A percentile compares a stretch with the other conserved stretches of the same genome.
Conservation (phyloP, 2,888 invertebrate species). For the Tenthredo notha region DNA sequence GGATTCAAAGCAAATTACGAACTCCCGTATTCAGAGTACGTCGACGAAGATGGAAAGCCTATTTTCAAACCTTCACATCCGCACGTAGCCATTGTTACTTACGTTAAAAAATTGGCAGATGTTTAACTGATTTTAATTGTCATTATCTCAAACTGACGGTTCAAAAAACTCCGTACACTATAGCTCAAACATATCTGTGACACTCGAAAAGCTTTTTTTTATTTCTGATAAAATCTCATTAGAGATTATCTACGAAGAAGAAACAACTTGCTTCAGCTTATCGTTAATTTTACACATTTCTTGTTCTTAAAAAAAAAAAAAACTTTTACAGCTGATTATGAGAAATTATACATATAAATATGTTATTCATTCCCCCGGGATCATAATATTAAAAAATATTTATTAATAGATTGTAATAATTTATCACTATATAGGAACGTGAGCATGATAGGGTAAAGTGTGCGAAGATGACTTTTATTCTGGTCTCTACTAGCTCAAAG, state of each 20-base stretch:
- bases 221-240: not conserved
- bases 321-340: not conserved
- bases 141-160: not conserved
- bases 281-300: not conserved
- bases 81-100: constrained; percentile 82
- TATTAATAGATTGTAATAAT: constrained; percentile 27
- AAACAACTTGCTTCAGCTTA: not conserved
- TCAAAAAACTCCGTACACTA: not conserved
- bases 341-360: not conserved
- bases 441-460: not conserved
- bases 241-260: not conserved
- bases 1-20: constrained; percentile 86
- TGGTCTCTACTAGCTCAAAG: not conserved
- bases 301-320: not conserved
- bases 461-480: not conserved
- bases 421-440: not conserved
- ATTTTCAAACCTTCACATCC: constrained; percentile 85
- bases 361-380: not conserved
- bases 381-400: not conserved
- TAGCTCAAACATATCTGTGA: not conserved
- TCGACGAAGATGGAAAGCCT: constrained; percentile 81
- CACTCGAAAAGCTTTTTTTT: not conserved
- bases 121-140: not conserved
- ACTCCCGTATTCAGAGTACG: constrained; percentile 84
- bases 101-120: constrained; percentile 79